Evolutionary conservation across 2,797 vertebrate species (phyloP), one percentile per base, ranked within the genome.

Genomic region (Sylvilagus floridanus): DNA sequence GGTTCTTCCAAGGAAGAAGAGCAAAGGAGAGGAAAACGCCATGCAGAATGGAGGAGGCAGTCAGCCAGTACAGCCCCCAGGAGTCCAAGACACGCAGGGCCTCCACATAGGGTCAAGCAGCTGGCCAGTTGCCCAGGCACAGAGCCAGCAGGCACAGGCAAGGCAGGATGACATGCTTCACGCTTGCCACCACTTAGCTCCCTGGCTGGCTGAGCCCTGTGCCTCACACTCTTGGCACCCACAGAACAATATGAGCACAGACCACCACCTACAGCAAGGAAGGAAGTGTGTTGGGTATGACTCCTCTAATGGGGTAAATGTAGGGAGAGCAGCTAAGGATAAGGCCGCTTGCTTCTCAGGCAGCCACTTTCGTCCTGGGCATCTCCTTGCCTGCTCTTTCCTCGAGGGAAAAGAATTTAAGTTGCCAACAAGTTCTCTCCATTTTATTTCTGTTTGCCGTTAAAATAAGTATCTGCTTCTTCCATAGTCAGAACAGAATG

Each of bases 401-500:
- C 82, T 88, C 35, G n/a, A 32, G 52, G 78, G 78, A 54, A 92
- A 96, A 91, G 35, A 92, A 71, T 17, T 4, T 30, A 52, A 19
- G 22, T 6, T 13, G 7, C 57, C 91, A 95, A 86, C 60, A 88
- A 50, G 78, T 47, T 81, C 37, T 69, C 68, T 93, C 42, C 24
- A 11, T 75, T 37, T 90, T 77, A 71, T 50, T 86, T 91, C 68
- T n/a, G 68, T 87, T 81, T 84, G 68, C 30, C 42, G 69, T 79
- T 28, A 88, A 84, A 68, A 22, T 35, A 91, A 89, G 60, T 71
- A 96, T 78, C 76, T 84, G 54, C 65, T 90, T 13, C 50, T 12
- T n/a, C 94, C 77, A 84, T 63, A 57, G 3, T 47, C n/a, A 88
- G 57, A 73, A 65, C 4, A 77, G 52, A 60, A 94, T 50, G 42